A percentile compares a stretch with the other conserved stretches of the same genome.
Conservation (phyloP, 2,113 vertebrate genomes). For the Cephalopholis sonnerati region DNA sequence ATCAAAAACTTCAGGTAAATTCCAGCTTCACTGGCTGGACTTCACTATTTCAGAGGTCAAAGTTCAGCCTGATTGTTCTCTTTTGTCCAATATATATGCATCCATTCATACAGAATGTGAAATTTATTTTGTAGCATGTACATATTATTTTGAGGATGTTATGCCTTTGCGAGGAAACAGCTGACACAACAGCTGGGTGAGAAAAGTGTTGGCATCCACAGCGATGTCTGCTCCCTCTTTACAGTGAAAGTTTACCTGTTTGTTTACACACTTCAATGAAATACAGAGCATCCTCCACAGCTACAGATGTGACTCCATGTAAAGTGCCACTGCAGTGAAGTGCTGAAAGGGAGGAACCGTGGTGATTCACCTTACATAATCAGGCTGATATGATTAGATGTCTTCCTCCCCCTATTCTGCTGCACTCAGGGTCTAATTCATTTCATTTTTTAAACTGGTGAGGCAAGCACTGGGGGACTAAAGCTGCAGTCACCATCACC, state of each 20-base stretch:
- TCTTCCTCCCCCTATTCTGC: not conserved
- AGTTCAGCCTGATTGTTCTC: not conserved
- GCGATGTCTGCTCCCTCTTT: not conserved
- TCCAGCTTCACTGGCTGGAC: not conserved
- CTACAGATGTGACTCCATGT: conserved; percentile 24
- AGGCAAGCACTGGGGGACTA: not conserved
- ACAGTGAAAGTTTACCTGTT: not conserved
- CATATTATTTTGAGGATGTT: not conserved
- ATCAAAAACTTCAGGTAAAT: not conserved
- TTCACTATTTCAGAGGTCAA: not conserved
- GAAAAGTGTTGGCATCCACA: not conserved
- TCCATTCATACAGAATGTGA: not conserved
- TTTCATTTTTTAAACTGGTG: not conserved
- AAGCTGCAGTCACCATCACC: too few species aligned
- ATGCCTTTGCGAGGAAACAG: not conserved
- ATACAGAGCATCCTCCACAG: conserved; percentile 15
- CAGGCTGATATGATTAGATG: conserved; percentile 26
- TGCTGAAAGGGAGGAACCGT: not conserved
- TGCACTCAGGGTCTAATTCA: not conserved
- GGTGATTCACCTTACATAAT: conserved; percentile 41
- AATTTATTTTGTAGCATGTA: not conserved
- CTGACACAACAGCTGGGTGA: not conserved
- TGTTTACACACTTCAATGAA: not conserved
- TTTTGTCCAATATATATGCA: not conserved
- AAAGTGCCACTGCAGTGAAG: conserved; percentile 25